These are phyloP conservation scores for Neuroscelio doddi DNA, from an alignment of 2,888 invertebrate species.

Conservation along the genomic window DNA sequence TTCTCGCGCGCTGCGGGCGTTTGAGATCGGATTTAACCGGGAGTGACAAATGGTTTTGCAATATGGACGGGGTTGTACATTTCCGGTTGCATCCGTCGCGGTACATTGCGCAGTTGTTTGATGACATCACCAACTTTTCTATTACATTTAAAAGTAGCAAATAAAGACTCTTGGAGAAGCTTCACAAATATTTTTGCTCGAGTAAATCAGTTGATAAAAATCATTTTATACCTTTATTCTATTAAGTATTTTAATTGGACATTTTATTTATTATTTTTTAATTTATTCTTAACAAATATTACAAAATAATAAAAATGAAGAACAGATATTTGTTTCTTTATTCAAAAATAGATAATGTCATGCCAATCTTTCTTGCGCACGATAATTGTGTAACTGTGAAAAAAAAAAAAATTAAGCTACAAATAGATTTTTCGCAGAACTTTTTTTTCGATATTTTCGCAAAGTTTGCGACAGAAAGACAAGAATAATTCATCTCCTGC, in stretches of 20 bases:
- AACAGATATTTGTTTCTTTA: too few relatives aligned
- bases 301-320: too few relatives aligned
- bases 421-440: too few relatives aligned
- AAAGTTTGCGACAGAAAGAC: not conserved
- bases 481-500: conserved; percentile 5
- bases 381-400: too few relatives aligned
- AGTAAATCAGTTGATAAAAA: not conserved
- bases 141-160: too few relatives aligned
- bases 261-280: too few relatives aligned
- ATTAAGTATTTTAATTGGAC: too few relatives aligned
- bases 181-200: not conserved
- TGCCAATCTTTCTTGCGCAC: too few relatives aligned
- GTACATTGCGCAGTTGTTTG: conserved; percentile 43
- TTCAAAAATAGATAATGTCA: too few relatives aligned
- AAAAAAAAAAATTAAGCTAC: too few relatives aligned
- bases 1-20: conserved; percentile 40
- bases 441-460: not conserved
- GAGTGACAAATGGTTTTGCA: conserved; percentile 54
- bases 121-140: conserved; percentile 46
- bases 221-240: not conserved
- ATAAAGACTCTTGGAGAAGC: not conserved
- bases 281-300: too few relatives aligned
- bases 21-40: conserved; percentile 55
- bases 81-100: conserved; percentile 48
- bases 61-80: conserved; percentile 42